Conservation (phyloP, 1,140 invertebrate genomes). For the Cotesia chilonis region DNA sequence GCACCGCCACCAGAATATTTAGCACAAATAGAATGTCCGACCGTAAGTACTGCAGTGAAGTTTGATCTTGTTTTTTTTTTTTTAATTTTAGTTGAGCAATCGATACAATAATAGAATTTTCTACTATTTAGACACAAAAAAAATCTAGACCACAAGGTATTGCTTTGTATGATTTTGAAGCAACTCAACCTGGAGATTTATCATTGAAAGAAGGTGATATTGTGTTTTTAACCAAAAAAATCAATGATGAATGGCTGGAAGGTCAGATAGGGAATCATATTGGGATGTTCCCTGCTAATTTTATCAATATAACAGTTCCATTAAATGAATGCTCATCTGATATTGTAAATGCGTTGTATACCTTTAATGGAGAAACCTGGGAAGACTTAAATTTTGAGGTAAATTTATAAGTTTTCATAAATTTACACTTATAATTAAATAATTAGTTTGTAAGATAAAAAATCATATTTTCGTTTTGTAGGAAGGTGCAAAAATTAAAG, state of each 20-base stretch:
- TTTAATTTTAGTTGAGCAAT: constrained; percentile 10
- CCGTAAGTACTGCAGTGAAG: constrained; percentile 40
- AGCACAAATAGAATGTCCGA: constrained; percentile 47
- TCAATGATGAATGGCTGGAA: constrained; percentile 84
- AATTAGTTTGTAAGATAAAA: constrained; percentile 58
- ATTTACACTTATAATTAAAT: constrained; percentile 44
- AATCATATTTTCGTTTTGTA: constrained; percentile 56
- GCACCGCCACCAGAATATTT: constrained; percentile 71
- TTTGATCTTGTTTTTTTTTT: not conserved
- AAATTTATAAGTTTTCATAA: constrained; percentile 43
- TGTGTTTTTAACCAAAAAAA: constrained; percentile 72
- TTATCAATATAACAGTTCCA: constrained; percentile 80
- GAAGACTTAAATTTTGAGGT: constrained; percentile 71
- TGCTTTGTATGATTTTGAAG: constrained; percentile 78
- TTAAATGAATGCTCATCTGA: constrained; percentile 61
- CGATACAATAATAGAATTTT: constrained; percentile 15
- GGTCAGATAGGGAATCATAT: constrained; percentile 72
- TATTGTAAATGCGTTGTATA: constrained; percentile 69
- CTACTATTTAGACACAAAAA: constrained; percentile 45
- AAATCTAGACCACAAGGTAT: constrained; percentile 71
- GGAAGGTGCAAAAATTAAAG: constrained; percentile 76
- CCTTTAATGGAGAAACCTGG: constrained; percentile 70
- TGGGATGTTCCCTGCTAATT: constrained; percentile 84
- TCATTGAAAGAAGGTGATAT: constrained; percentile 77
- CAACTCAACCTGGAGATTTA: constrained; percentile 76